phyloP scores from a whole-genome alignment of 2,113 vertebrate genomes.

The Ariopsis seemanni region DNA sequence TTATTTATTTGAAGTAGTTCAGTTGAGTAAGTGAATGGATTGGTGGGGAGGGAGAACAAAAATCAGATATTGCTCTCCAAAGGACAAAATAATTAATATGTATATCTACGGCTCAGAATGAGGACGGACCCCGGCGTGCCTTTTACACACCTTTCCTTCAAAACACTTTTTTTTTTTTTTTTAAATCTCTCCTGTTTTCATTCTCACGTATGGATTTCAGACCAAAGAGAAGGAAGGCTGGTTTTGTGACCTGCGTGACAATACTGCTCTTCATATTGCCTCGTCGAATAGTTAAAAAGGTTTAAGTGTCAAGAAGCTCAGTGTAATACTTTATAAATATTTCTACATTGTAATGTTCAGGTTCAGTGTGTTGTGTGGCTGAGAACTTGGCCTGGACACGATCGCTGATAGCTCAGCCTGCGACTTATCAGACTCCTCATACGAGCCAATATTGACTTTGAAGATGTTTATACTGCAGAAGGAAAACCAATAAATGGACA shows the following conservation, averaged over 20 bases:
- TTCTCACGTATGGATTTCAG: neutral
- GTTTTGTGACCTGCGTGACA: neutral
- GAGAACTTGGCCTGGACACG: no score
- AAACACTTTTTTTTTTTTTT: conserved; percentile 42
- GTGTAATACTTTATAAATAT: neutral
- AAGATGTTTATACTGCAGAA: neutral
- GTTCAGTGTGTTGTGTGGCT: neutral
- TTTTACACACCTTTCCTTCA: conserved; percentile 67
- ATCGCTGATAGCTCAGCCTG: neutral
- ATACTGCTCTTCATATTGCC: neutral
- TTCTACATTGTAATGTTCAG: neutral
- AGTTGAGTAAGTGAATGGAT: neutral
- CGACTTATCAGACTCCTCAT: no score
- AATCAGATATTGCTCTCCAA: neutral
- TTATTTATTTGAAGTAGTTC: neutral
- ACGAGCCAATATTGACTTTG: neutral
- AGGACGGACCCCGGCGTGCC: conserved; percentile 74
- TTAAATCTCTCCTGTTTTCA: conserved; percentile 27
- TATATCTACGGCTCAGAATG: conserved; percentile 60
- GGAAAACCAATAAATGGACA: no score
- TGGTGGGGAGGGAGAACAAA: neutral
- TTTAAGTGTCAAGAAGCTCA: neutral
- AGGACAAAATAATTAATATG: neutral
- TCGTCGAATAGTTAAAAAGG: neutral
- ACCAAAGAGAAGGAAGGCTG: no score